Percentiles rank a stretch among this genome's conserved stretches.
Conservation (phyloP, 2,888 invertebrate genomes). For the Latrodectus hesperus region DNA sequence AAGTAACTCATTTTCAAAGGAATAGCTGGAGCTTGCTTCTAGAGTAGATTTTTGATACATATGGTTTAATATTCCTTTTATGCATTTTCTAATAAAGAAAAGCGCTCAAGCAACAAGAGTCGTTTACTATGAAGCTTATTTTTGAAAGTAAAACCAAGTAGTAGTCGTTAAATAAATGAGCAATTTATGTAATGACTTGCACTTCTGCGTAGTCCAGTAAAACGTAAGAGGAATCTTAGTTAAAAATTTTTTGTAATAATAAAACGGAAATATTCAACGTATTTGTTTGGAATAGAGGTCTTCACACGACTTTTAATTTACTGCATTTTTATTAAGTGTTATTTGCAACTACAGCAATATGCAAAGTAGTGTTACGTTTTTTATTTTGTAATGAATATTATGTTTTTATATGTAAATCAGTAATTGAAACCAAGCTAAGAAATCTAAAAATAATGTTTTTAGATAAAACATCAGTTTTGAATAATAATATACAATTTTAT, state of each 20-base stretch:
- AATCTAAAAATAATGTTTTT: too few species aligned
- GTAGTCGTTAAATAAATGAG: conserved; percentile 48
- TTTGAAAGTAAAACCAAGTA: conserved; percentile 1
- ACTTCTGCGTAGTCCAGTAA: not conserved
- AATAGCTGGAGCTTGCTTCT: not conserved
- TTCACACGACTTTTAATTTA: too few species aligned
- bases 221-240: not conserved
- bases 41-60: conserved; percentile 14
- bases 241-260: too few species aligned
- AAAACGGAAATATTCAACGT: not conserved
- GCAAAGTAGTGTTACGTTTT: too few species aligned
- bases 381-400: too few species aligned
- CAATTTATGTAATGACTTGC: conserved; percentile 43
- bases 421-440: too few species aligned
- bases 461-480: too few species aligned
- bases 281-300: not conserved
- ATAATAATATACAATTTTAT: too few species aligned
- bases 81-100: conserved; percentile 24
- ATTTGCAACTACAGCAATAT: too few species aligned
- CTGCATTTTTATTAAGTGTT: too few species aligned
- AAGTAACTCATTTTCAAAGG: not conserved
- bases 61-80: conserved; percentile 12
- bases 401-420: too few species aligned
- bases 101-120: conserved; percentile 6
- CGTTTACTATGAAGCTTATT: conserved; percentile 8